Conservation (phyloP, 2,113 vertebrate species). For the Cephalophus harveyi region DNA sequence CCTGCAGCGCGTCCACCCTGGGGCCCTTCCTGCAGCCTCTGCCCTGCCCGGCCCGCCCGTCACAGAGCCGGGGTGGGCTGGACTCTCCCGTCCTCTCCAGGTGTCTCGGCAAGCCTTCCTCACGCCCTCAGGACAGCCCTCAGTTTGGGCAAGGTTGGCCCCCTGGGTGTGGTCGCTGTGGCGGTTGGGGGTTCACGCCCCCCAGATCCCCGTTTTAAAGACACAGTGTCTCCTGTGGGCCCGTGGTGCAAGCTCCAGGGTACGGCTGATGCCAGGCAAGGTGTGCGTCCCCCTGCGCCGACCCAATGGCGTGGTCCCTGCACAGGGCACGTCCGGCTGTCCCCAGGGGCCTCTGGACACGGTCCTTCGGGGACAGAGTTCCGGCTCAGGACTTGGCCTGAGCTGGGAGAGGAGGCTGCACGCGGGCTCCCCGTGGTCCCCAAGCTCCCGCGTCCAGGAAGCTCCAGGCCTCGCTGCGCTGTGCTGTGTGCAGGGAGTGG, state of each 20-base stretch:
- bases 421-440: rapidly evolving
- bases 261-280: neutral
- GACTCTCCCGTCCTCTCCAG: rapidly evolving
- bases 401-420: neutral
- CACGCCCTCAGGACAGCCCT: rapidly evolving
- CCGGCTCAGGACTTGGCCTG: neutral
- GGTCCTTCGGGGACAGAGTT: rapidly evolving
- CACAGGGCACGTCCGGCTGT: neutral
- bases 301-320: neutral
- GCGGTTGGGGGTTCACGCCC: neutral
- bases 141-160: neutral
- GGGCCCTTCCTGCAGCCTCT: neutral
- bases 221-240: neutral
- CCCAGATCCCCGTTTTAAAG: neutral
- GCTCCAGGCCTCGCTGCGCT: neutral
- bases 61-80: neutral
- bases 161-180: neutral
- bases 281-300: neutral
- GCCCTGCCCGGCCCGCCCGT: rapidly evolving
- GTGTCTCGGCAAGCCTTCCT: neutral
- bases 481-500: neutral
- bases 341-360: neutral
- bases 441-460: rapidly evolving
- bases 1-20: neutral
- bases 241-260: rapidly evolving